Base-by-base conservation (phyloP, 2,797 vertebrate species). In the Siniperca scherzeri region DNA sequence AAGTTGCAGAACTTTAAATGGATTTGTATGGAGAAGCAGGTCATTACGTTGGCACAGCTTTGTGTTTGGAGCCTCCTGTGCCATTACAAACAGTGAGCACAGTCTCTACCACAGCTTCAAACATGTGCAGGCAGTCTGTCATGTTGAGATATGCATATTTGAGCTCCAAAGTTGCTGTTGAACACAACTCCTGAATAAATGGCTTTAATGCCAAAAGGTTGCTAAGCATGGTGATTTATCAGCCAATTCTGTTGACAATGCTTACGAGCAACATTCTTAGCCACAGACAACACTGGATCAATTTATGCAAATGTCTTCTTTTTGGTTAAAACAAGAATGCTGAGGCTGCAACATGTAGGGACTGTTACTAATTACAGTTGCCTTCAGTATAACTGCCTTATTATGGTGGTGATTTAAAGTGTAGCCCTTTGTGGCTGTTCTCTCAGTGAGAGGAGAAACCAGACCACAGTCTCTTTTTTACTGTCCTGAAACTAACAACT, bases 1-100 rank as follows among this genome's bases (percentile, higher is more conserved):
- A 61, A 70, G 85, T 73, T 65, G 62, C 81, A 74, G 55, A 84
- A 65, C 48, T 74, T 72, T 65, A 57, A 82, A 83, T 80, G 73
- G 74, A 72, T 91, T 85, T 89, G 75, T 72, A 59, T 78, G 70
- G 55, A 85, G 74, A 90, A 87, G 62, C 64, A 60, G 80, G 76
- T 83, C 87, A 82, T 71, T 78, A 30, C 61, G 71, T 70, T 90
- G 88, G 84, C 83, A 70, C 33, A 68, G 48, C 46, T 74, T 77
- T 74, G 77, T 83, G 11, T 74, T 66, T 22, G 65, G 59, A 76
- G 57, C 68, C 3, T 64, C 21, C 21, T 78, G 53, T 68, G 53
- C 69, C 74, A 81, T 81, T 74, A 66, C 57, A 82, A 89, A 88
- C 68, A 80, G 38, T 25, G 33, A 82, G 70, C 82, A 64, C 67